phyloP scores from a whole-genome alignment of 2,113 vertebrate genomes.

The Pterophyllum scalare region DNA sequence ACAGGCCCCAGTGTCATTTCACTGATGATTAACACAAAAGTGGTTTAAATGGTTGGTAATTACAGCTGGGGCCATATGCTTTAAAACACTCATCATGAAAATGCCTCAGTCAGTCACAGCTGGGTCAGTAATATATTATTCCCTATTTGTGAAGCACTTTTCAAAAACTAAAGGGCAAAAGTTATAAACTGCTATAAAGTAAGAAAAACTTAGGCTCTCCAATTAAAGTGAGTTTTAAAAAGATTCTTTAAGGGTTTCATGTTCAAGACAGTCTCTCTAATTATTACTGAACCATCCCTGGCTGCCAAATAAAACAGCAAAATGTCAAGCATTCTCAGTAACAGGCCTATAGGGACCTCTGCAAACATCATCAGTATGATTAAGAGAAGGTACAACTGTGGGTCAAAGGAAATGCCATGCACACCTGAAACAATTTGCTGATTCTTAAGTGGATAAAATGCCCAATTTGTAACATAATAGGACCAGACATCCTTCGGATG shows the following conservation, averaged over 20 bases:
- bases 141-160: neutral
- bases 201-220: neutral
- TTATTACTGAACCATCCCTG: no score
- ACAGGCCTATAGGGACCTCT: neutral
- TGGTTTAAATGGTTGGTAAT: slow-evolving; percentile 50
- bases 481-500: no score
- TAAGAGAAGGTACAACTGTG: neutral
- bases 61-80: slow-evolving; percentile 7
- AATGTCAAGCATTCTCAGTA: neutral
- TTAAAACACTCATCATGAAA: neutral
- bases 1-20: slow-evolving; percentile 64
- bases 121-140: neutral
- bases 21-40: slow-evolving; percentile 52
- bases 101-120: neutral
- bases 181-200: neutral
- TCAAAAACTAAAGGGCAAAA: neutral
- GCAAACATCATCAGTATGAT: no score
- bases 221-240: neutral
- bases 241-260: neutral
- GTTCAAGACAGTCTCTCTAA: neutral
- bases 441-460: no score
- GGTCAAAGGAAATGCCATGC: no score
- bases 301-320: neutral
- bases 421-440: no score
- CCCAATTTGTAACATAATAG: no score